These are phyloP conservation scores for Struthidea cinerea DNA, from an alignment of 2,113 vertebrate genomes.

Conservation along the genomic window DNA sequence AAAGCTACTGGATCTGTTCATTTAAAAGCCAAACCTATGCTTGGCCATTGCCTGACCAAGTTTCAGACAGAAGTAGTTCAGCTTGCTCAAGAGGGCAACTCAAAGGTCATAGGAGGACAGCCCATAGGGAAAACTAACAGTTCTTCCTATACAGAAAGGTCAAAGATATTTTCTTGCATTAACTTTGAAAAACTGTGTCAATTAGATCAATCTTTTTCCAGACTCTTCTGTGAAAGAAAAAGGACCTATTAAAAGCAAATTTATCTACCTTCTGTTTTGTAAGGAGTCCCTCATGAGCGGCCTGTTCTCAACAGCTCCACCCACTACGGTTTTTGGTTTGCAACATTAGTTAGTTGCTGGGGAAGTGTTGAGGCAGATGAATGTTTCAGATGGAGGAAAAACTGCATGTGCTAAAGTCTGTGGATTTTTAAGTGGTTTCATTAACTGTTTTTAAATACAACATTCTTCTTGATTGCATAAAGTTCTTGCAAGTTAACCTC, in stretches of 20 bases:
- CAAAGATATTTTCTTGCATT: not conserved
- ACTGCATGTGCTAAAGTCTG: not conserved
- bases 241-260: not conserved
- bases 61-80: not conserved
- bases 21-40: not conserved
- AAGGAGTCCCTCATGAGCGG: not conserved
- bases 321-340: not conserved
- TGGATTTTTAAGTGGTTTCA: not conserved
- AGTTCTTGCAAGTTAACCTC: not conserved
- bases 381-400: not conserved
- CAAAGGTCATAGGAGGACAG: constrained; percentile 25
- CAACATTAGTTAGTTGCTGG: not conserved
- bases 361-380: not conserved
- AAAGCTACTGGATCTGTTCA: not conserved
- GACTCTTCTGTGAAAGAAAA: not conserved
- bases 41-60: not conserved
- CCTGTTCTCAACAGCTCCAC: not conserved
- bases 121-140: not conserved
- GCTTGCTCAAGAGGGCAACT: not conserved
- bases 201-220: not conserved
- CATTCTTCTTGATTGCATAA: not conserved
- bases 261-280: not conserved
- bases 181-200: not conserved
- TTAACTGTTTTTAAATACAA: not conserved
- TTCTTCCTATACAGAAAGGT: not conserved